Percentiles rank a stretch among this genome's conserved stretches.
Evolutionary conservation across 2,888 invertebrate genomes (phyloP).

Genomic region (Lampropteryx suffumata): DNA sequence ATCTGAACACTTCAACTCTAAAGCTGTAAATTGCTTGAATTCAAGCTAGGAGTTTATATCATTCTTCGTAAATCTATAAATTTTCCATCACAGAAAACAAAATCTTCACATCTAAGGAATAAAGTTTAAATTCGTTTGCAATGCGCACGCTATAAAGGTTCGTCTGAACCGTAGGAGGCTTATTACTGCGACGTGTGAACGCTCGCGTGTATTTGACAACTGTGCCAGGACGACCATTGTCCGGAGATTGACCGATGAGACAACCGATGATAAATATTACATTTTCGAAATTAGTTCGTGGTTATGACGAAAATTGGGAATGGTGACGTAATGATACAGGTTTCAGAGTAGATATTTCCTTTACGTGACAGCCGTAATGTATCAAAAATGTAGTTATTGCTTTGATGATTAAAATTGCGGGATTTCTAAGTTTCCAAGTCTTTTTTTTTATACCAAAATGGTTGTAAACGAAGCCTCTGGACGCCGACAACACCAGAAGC

Average conservation of each 20-base stretch:
- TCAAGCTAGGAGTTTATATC: background rate
- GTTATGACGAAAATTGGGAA: conserved; percentile 15
- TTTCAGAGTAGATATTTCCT: too few relatives aligned
- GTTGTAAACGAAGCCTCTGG: too few relatives aligned
- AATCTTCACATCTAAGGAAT: fast-evolving
- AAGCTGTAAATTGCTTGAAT: background rate
- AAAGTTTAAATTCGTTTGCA: conserved; percentile 19
- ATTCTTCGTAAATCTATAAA: conserved; percentile 13
- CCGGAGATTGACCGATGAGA: conserved; percentile 49
- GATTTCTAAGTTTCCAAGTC: too few relatives aligned
- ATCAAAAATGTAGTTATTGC: too few relatives aligned
- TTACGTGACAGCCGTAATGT: too few relatives aligned
- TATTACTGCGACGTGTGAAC: conserved; percentile 56
- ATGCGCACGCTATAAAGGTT: conserved; percentile 1
- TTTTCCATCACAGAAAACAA: background rate
- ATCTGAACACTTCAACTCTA: background rate
- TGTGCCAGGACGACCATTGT: conserved; percentile 37
- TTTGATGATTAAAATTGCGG: too few relatives aligned
- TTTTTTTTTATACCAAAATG: too few relatives aligned
- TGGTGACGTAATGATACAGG: background rate
- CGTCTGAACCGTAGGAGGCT: conserved; percentile 50
- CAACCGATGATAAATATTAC: conserved; percentile 46
- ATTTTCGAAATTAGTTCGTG: conserved; percentile 30
- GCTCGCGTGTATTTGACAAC: conserved; percentile 51
- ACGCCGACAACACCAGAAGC: too few relatives aligned